Evolutionary conservation across 2,797 vertebrate genomes (phyloP).

Genomic region (Philypnodon macrostomus): DNA sequence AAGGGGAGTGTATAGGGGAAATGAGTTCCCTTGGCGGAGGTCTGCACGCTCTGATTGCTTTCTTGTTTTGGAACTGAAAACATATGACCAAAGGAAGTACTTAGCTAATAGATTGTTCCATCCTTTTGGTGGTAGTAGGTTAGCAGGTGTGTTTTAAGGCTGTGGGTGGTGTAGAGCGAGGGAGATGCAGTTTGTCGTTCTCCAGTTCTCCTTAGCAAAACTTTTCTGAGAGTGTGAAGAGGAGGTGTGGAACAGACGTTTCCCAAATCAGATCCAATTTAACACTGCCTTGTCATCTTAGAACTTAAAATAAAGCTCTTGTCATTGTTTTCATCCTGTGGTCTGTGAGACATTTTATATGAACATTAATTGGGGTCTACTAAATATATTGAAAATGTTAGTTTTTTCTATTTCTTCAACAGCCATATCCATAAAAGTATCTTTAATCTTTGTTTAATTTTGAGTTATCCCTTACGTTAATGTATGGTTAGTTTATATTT

Average conservation of each 20-base stretch:
- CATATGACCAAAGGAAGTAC: not conserved
- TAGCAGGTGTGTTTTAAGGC: not conserved
- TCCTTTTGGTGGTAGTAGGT: not conserved
- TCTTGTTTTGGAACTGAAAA: not conserved
- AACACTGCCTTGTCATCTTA: not conserved
- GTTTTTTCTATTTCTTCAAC: no score
- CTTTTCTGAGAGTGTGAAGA: constrained; percentile 2
- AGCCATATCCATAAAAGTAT: no score
- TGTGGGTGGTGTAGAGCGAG: not conserved
- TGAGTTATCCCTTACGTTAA: no score
- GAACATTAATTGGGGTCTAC: no score
- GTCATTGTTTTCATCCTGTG: not conserved
- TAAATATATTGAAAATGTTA: no score
- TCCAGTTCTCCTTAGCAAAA: not conserved
- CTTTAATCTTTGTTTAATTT: no score
- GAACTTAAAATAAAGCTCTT: not conserved
- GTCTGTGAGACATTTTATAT: no score
- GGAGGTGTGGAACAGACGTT: not conserved
- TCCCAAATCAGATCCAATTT: not conserved
- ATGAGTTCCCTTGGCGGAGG: no score
- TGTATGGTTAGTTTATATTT: no score
- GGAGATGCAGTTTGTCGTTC: not conserved
- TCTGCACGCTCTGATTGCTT: no score
- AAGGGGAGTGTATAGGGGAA: no score
- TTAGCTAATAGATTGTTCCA: not conserved